A percentile compares a stretch with the other conserved stretches of the same genome.
These are phyloP conservation scores for Sebastes fasciatus DNA, from an alignment of 2,113 vertebrate species.

Conservation along the genomic window DNA sequence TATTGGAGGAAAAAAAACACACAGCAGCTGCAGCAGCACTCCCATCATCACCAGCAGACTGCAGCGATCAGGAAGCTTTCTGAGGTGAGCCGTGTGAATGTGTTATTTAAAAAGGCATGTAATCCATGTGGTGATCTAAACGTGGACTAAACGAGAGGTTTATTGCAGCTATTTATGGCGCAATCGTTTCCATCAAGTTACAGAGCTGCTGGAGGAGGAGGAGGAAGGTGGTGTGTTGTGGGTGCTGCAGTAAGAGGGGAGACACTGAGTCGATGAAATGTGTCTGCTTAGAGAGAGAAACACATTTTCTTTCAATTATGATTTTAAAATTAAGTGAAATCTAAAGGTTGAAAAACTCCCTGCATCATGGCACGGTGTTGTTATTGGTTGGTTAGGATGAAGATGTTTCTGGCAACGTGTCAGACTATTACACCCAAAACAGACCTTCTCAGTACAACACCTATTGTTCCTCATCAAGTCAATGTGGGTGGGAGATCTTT, in stretches of 20 bases:
- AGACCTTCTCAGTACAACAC: slow-evolving; percentile 28
- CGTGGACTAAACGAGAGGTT: neutral
- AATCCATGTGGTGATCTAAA: neutral
- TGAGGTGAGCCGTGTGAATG: slow-evolving; percentile 63
- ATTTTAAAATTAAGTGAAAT: neutral
- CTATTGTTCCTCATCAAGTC: slow-evolving; percentile 53
- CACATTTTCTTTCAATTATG: neutral
- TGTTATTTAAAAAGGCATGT: neutral
- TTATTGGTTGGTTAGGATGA: slow-evolving; percentile 20
- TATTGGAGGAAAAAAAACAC: slow-evolving; percentile 46
- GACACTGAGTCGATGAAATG: slow-evolving; percentile 3
- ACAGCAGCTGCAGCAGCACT: slow-evolving; percentile 30
- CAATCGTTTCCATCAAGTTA: slow-evolving; percentile 69
- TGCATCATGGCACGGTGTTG: neutral
- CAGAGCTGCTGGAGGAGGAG: slow-evolving; percentile 25
- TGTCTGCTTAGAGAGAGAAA: neutral
- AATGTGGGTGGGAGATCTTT: neutral
- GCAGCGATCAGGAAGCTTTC: slow-evolving; percentile 53
- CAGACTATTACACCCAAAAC: slow-evolving; percentile 54
- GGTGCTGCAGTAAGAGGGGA: slow-evolving; percentile 52
- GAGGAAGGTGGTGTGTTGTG: slow-evolving; percentile 51
- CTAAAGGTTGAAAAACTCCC: neutral
- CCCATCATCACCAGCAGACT: slow-evolving; percentile 44
- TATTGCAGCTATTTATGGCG: slow-evolving; percentile 53
- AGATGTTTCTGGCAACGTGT: slow-evolving; percentile 62